Evolutionary conservation across 2,797 vertebrate genomes (phyloP).

Genomic region (Amblyopsis hoosieri): DNA sequence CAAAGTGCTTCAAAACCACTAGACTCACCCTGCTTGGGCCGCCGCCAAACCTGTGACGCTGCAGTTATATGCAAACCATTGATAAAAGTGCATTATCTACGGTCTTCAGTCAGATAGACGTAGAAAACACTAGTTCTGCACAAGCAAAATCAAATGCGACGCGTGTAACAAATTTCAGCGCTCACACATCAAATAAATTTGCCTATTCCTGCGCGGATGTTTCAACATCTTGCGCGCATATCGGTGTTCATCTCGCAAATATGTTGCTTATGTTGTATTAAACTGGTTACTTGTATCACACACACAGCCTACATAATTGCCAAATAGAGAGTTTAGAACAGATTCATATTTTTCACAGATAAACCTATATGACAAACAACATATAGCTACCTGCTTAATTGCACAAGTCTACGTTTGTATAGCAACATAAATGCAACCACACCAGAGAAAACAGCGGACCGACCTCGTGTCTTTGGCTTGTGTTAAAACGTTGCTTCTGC

Average conservation of each 20-base stretch:
- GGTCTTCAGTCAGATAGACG: constrained; percentile 23
- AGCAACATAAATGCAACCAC: background rate
- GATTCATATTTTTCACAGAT: no score
- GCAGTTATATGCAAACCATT: constrained; percentile 34
- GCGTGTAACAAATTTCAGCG: background rate
- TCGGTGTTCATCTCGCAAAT: no score
- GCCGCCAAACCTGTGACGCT: constrained; percentile 49
- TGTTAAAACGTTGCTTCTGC: constrained; percentile 1
- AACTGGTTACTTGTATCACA: no score
- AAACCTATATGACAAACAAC: no score
- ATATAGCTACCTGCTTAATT: no score
- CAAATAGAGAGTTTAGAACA: no score
- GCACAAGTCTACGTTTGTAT: background rate
- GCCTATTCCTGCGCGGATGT: background rate
- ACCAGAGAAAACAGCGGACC: constrained; percentile 31
- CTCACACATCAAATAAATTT: background rate
- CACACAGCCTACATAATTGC: no score
- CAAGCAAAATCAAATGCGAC: background rate
- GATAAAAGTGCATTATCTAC: constrained; percentile 16
- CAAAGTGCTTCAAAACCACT: constrained; percentile 15
- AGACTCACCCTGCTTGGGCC: constrained; percentile 28
- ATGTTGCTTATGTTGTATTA: no score
- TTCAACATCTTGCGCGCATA: background rate
- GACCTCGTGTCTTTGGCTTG: constrained; percentile 53
- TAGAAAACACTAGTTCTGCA: constrained; percentile 5